These are phyloP conservation scores for Furcula furcula DNA, from an alignment of 2,888 invertebrate species.

Conservation along the genomic window DNA sequence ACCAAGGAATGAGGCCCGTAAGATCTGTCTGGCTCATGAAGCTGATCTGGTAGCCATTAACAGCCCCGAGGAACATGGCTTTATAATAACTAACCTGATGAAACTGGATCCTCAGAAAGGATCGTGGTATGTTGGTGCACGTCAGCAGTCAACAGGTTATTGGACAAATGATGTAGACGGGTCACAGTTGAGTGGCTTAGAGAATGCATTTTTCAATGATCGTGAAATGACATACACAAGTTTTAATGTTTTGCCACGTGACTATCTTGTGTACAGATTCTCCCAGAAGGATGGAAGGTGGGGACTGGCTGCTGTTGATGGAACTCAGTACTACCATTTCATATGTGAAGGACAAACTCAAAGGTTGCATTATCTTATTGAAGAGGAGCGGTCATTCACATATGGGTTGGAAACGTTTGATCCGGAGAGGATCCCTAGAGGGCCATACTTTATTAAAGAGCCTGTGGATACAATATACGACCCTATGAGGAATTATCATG, in stretches of 20 bases:
- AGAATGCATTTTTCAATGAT: conserved; percentile 91
- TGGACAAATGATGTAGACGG: conserved; percentile 94
- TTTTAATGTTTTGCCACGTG: conserved; percentile 81
- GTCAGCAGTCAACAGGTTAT: conserved; percentile 86
- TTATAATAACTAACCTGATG: conserved; percentile 91
- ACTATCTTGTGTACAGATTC: conserved; percentile 91
- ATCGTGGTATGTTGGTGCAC: conserved; percentile 92
- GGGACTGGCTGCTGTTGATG: conserved; percentile 91
- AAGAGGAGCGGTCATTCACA: conserved; percentile 89
- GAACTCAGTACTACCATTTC: conserved; percentile 88
- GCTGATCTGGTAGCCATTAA: conserved; percentile 91
- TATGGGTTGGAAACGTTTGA: conserved; percentile 93
- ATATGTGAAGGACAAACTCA: conserved; percentile 94
- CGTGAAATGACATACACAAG: conserved; percentile 56
- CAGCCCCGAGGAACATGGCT: conserved; percentile 92
- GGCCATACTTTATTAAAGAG: conserved; percentile 94
- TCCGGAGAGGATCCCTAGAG: conserved; percentile 90
- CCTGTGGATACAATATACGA: conserved; percentile 93
- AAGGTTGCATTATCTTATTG: conserved; percentile 85
- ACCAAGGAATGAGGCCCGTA: conserved; percentile 89
- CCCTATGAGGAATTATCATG: conserved; percentile 88
- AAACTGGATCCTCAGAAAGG: conserved; percentile 92
- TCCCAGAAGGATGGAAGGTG: conserved; percentile 87
- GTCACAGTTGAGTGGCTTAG: conserved; percentile 88
- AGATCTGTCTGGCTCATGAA: conserved; percentile 91